phyloP scores from a whole-genome alignment of 2,888 invertebrate genomes.

The Lasioglossum oenotherae region DNA sequence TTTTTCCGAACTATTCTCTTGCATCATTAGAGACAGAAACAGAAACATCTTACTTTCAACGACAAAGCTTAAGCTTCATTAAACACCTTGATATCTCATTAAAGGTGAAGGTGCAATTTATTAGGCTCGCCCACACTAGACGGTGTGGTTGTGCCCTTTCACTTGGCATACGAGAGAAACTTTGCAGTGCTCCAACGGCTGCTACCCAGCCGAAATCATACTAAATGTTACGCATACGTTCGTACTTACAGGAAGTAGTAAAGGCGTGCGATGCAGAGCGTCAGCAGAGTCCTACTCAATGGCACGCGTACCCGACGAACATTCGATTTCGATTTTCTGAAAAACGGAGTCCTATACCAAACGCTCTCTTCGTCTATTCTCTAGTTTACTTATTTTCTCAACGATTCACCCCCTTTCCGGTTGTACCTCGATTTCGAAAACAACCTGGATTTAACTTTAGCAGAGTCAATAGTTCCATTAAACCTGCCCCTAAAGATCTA shows the following conservation, averaged over 20 bases:
- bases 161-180: neutral
- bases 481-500: neutral
- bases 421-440: slow-evolving; percentile 2
- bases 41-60: neutral
- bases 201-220: neutral
- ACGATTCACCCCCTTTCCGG: neutral
- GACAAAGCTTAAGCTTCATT: neutral
- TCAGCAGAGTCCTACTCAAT: neutral
- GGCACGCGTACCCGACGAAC: neutral
- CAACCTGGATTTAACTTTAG: neutral
- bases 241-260: slow-evolving; percentile 1
- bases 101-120: neutral
- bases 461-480: neutral
- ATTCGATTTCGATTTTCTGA: neutral
- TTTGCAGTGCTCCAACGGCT: neutral
- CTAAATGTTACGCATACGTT: neutral
- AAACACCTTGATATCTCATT: neutral
- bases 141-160: neutral
- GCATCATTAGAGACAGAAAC: neutral
- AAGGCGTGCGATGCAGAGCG: slow-evolving; percentile 1
- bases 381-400: neutral
- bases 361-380: neutral
- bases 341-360: slow-evolving; percentile 1
- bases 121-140: neutral
- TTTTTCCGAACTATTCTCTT: neutral